phyloP scores from a whole-genome alignment of 2,113 vertebrate genomes.

The Sus scrofa region DNA sequence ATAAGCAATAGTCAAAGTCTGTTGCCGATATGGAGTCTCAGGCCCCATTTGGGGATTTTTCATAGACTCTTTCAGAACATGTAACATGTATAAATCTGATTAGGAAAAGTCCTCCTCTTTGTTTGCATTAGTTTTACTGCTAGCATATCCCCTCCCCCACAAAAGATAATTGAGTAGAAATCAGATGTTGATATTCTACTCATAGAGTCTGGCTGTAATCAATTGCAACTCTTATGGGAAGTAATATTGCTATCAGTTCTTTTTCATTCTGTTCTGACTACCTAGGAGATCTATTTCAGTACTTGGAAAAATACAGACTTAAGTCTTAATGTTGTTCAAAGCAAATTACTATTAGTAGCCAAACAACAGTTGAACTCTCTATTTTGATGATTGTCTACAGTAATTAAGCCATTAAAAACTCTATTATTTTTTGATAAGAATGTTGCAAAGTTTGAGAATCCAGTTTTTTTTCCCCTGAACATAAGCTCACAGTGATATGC shows the following conservation, averaged over 20 bases:
- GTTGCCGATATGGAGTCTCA: neutral
- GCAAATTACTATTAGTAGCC: slow-evolving; percentile 59
- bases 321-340: slow-evolving; percentile 29
- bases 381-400: neutral
- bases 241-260: neutral
- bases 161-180: slow-evolving; percentile 33
- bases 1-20: neutral
- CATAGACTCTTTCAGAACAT: neutral
- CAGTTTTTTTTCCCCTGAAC: neutral
- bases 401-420: slow-evolving; percentile 54
- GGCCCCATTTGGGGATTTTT: neutral
- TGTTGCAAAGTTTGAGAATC: slow-evolving; percentile 8
- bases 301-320: slow-evolving; percentile 6
- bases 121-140: neutral
- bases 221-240: neutral
- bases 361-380: slow-evolving; percentile 34
- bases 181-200: neutral
- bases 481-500: neutral
- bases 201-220: neutral
- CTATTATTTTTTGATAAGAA: slow-evolving; percentile 29
- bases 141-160: neutral
- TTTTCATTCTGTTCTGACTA: neutral
- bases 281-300: neutral
- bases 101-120: neutral
- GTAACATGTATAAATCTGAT: neutral